Conservation (phyloP, 1,140 invertebrate species). For the Dreissena rostriformis region DNA sequence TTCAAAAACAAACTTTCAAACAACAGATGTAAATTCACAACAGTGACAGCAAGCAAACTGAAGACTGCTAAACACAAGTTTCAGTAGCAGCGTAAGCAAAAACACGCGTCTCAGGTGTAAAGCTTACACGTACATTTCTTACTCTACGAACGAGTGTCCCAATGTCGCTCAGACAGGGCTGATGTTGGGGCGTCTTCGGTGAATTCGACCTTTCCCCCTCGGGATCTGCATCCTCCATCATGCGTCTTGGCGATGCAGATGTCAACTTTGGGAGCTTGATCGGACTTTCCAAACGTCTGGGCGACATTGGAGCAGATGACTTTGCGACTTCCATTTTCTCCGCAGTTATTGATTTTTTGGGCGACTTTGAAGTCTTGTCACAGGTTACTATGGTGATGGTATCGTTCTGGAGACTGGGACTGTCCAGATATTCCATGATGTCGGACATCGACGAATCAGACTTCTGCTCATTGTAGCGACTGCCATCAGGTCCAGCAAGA, state of each 20-base stretch:
- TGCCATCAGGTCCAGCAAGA: conserved; percentile 23
- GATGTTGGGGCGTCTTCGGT: conserved; percentile 38
- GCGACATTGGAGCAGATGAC: conserved; percentile 16
- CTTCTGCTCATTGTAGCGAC: conserved; percentile 69
- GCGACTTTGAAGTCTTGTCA: conserved; percentile 1
- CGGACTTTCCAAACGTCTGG: conserved; percentile 4
- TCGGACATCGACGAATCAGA: conserved; percentile 63
- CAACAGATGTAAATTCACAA: not conserved
- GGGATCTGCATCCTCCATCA: conserved; percentile 30
- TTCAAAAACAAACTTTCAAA: not conserved
- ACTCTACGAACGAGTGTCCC: conserved; percentile 64
- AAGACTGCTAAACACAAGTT: conserved; percentile 52
- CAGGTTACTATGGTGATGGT: conserved; percentile 21
- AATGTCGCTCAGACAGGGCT: conserved; percentile 65
- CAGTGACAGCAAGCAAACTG: conserved; percentile 6
- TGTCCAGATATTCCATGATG: conserved; percentile 49
- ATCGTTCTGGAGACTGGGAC: not conserved
- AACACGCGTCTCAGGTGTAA: conserved; percentile 71
- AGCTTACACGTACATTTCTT: conserved; percentile 69
- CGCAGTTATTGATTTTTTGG: not conserved
- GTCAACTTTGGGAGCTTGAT: conserved; percentile 2
- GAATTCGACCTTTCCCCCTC: conserved; percentile 41
- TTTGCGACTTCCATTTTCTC: conserved; percentile 4
- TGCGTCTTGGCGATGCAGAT: conserved; percentile 44
- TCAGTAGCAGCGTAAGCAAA: conserved; percentile 60